Evolutionary conservation across 2,797 vertebrate genomes (phyloP).

Genomic region (Notolepis coatsorum): DNA sequence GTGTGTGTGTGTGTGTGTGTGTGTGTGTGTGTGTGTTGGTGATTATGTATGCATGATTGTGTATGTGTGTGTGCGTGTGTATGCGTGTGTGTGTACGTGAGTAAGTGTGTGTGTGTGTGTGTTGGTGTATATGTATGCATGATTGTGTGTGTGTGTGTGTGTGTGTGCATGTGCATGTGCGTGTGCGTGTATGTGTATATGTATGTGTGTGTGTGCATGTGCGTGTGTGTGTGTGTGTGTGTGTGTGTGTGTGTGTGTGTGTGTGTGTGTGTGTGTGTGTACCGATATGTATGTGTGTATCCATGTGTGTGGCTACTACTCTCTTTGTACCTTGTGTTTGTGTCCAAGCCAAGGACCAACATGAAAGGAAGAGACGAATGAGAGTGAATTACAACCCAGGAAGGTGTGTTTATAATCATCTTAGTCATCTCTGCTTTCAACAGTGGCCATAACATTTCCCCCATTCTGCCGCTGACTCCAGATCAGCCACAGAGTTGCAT

Average conservation of each 20-base stretch:
- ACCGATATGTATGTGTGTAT: too few species aligned
- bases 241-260: neutral
- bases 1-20: constrained; percentile 2
- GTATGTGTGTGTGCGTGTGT: constrained; percentile 3
- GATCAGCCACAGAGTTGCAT: neutral
- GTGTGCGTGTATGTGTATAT: neutral
- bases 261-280: constrained; percentile 39
- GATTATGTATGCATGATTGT: too few species aligned
- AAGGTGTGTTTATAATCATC: constrained; percentile 48
- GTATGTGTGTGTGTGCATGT: constrained; percentile 11
- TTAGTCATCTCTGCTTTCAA: constrained; percentile 50
- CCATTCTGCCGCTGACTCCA: neutral
- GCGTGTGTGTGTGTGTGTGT: constrained; percentile 1
- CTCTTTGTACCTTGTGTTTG: constrained; percentile 71
- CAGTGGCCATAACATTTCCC: constrained; percentile 19
- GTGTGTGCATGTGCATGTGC: constrained; percentile 2
- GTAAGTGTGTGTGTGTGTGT: constrained; percentile 1
- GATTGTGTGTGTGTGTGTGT: constrained; percentile 9
- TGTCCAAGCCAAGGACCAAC: constrained; percentile 63
- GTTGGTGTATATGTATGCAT: too few species aligned
- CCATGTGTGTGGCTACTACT: constrained; percentile 41
- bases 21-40: constrained; percentile 4
- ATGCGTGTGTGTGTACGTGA: neutral
- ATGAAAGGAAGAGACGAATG: constrained; percentile 66
- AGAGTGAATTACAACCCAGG: constrained; percentile 36